phyloP scores from a whole-genome alignment of 2,888 invertebrate species.

The Microctonus aethiopoides region DNA sequence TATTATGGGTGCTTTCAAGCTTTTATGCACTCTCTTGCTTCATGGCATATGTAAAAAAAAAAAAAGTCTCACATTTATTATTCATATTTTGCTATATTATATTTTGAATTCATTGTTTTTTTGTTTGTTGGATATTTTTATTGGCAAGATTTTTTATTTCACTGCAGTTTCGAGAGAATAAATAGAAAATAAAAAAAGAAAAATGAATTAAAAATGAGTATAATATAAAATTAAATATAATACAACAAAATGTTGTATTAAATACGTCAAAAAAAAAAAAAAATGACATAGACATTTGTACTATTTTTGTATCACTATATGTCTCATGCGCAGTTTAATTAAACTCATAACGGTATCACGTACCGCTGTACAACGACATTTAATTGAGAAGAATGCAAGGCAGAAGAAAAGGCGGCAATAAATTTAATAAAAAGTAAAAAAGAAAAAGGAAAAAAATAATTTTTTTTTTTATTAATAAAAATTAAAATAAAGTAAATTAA shows the following conservation, averaged over 20 bases:
- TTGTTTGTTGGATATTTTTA: constrained; percentile 5
- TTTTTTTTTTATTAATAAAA: neutral
- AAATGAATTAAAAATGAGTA: neutral
- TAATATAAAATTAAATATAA: neutral
- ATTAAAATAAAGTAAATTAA: neutral
- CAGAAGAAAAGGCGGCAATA: neutral
- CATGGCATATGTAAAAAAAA: constrained; percentile 23
- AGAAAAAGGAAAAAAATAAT: neutral
- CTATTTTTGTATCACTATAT: constrained; percentile 18
- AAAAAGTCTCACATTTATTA: constrained; percentile 5
- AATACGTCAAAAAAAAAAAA: neutral
- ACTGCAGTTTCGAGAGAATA: neutral
- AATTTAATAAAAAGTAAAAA: neutral
- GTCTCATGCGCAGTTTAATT: constrained; percentile 32
- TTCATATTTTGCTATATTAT: neutral
- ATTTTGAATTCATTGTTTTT: neutral
- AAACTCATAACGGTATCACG: constrained; percentile 33
- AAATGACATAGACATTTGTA: neutral
- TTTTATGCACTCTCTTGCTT: constrained; percentile 6
- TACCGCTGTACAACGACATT: constrained; percentile 10
- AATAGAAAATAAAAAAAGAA: no score
- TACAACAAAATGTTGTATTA: neutral
- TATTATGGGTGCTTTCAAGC: constrained; percentile 19
- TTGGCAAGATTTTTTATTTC: neutral
- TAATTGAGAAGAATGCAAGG: constrained; percentile 27